Base-by-base conservation (phyloP, 2,888 invertebrate species). In the Leistus spinibarbis region DNA sequence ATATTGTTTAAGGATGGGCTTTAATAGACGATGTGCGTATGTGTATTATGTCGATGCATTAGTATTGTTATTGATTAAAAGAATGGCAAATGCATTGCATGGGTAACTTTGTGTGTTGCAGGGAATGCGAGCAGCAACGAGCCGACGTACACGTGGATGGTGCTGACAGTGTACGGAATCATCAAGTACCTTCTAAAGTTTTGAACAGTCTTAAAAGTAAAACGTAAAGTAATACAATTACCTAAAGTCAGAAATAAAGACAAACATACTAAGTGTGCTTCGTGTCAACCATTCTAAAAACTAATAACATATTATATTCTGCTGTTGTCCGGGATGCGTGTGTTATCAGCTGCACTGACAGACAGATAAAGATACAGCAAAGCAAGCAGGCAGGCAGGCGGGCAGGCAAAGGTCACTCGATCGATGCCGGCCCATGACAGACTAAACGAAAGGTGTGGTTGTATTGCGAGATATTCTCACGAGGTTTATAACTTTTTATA, bases 121-220 rank as follows among this genome's bases (percentile, higher is more conserved):
- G 71, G 71, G 23, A 71, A 71, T 16, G 71, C 71, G 27, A 71
- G 71, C 54, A 54, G 65, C 1, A 65, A 56, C 22, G 71, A 65
- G 16, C 27, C 16, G 65, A 20, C 57, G 7, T 64, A 71, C 56
- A 65, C 71, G 54, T 71, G 71, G 71, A 64, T 71, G 65, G 65
- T 71, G 7, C 40, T 71, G n/a, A 65, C 71, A 24, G 71, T 65
- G n/a, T 71, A 65, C 24, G 71, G 71, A 10, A 53, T 71, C 19
- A 65, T 71, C 54, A 71, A 71, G 65, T 71, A 71, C 57, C 64
- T 71, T 64, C 65, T 71, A 64, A 71, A 65, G 54, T 71, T 71
- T 54, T 71, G 65, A 64, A 71, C 53, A 17, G 7, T 57, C 16
- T 53, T 53, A n/a, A n/a, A n/a, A n/a, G n/a, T n/a, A 13, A 40